Evolutionary conservation across 92 coral and sea anemone species (phyloP), one percentile per base, ranked within the genome.

Genomic region (Palythoa caribaeorum): DNA sequence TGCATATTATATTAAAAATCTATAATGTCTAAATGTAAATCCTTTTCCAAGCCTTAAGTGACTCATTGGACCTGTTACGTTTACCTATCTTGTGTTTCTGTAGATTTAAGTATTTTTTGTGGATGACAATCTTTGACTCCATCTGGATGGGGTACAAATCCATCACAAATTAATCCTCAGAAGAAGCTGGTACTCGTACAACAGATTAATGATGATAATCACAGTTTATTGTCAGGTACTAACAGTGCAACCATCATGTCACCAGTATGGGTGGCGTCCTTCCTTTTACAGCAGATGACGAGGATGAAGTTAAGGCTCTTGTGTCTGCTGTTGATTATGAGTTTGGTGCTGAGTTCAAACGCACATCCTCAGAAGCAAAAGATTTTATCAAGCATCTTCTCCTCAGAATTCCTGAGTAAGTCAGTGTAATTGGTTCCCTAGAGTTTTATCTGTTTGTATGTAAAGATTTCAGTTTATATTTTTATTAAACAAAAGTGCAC

Each of bases 301-400:
- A 80, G 74, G 75, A 80, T 65, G 95, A 91, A 38, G 92, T 90
- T 69, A 95, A 91, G 50, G 75, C 60, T 12, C 54, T 63, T 17
- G 44, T 80, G n/a, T 80, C 73, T 12, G 69, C 85, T 35, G 52
- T 80, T 20, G 15, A 40, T 15, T 80, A 62, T 62, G 91, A 84
- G 80, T 72, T 92, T 17, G 85, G 77, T 17, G 90, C 89, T 15
- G 90, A 87, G 38, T 95, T 95, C 86, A 71, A 88, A 53, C 89
- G 93, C 28, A 79, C 89, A 14, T 91, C 98, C 35, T 68, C 94
- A 0, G 90, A 93, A 77, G 94, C 94, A 38, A 95, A 95, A 69
- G 90, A 87, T 39, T 93, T 95, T n/a, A 91, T 93, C 83, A 78
- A 89, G 38, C 76, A 88, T 11, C 79, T 91, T 13, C 83, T 95